Conservation (phyloP, 1,140 invertebrate species). For the Trachymyrmex septentrionalis region DNA sequence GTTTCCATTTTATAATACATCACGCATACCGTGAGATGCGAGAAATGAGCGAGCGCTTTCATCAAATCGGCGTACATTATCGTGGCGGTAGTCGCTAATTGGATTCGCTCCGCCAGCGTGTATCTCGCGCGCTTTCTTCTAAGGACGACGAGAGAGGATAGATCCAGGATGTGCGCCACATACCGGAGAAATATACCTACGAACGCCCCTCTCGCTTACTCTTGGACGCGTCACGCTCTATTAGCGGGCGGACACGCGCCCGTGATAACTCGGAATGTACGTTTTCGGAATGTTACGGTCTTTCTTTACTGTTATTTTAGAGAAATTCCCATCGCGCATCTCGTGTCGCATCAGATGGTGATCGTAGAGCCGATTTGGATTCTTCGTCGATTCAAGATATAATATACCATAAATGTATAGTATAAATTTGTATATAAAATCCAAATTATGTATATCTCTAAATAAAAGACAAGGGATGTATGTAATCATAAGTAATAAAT, state of each 20-base stretch:
- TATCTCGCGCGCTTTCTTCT: constrained; percentile 43
- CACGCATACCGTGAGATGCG: not conserved
- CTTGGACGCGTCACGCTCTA: constrained; percentile 75
- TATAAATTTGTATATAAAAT: constrained; percentile 5
- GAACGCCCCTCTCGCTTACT: constrained; percentile 23
- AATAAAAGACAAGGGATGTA: not conserved
- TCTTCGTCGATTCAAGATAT: not conserved
- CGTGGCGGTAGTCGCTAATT: constrained; percentile 32
- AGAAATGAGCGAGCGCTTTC: constrained; percentile 29
- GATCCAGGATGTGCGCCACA: constrained; percentile 65
- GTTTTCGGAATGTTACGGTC: constrained; percentile 33
- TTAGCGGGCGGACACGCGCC: constrained; percentile 69
- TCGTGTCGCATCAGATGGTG: not conserved
- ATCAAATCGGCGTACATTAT: constrained; percentile 25
- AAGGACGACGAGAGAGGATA: constrained; percentile 44
- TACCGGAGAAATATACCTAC: constrained; percentile 43
- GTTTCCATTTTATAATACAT: constrained; percentile 8
- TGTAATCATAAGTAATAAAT: not conserved
- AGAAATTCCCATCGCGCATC: not conserved
- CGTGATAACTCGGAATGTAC: constrained; percentile 36
- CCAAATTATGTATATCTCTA: not conserved
- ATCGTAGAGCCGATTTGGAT: not conserved
- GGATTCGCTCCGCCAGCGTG: constrained; percentile 45
- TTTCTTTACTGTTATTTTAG: constrained; percentile 19
- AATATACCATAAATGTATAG: not conserved